Conservation (phyloP, 2,888 invertebrate genomes). For the Cataglyphis livida region DNA sequence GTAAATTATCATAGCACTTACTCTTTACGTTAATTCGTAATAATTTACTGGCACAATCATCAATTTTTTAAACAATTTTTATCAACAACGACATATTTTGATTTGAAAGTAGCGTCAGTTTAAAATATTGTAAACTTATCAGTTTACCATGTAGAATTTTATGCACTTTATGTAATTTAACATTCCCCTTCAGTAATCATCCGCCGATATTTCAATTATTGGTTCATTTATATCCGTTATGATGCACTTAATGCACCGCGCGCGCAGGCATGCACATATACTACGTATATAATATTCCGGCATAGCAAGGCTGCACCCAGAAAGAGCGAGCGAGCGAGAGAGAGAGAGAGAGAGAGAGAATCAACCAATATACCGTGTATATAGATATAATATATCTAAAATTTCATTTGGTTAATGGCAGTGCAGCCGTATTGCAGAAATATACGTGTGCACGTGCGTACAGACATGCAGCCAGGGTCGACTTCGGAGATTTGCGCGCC, state of each 20-base stretch:
- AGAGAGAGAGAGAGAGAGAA: slow-evolving; percentile 1
- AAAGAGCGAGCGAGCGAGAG: not conserved
- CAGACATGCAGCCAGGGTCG: not conserved
- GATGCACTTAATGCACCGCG: slow-evolving; percentile 38
- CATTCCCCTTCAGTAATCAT: not conserved
- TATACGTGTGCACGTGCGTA: slow-evolving; percentile 31
- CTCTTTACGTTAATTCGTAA: not conserved
- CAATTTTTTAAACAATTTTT: not conserved
- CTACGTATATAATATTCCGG: slow-evolving; percentile 38
- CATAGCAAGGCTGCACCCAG: not conserved
- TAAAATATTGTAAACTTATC: not conserved
- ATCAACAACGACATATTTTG: not conserved
- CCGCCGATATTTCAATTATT: slow-evolving; percentile 44
- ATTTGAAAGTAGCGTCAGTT: not conserved
- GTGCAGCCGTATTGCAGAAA: slow-evolving; percentile 63
- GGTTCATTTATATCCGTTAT: slow-evolving; percentile 22
- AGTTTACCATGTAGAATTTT: not conserved
- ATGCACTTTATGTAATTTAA: not conserved
- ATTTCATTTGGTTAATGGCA: slow-evolving; percentile 75
- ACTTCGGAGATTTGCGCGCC: slow-evolving; percentile 19
- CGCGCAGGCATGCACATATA: slow-evolving; percentile 9
- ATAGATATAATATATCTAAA: slow-evolving; percentile 66
- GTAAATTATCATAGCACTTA: not conserved
- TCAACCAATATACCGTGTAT: slow-evolving; percentile 55
- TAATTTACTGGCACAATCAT: not conserved